Evolutionary conservation across 2,113 vertebrate species (phyloP).

Genomic region (Hiodon alosoides): DNA sequence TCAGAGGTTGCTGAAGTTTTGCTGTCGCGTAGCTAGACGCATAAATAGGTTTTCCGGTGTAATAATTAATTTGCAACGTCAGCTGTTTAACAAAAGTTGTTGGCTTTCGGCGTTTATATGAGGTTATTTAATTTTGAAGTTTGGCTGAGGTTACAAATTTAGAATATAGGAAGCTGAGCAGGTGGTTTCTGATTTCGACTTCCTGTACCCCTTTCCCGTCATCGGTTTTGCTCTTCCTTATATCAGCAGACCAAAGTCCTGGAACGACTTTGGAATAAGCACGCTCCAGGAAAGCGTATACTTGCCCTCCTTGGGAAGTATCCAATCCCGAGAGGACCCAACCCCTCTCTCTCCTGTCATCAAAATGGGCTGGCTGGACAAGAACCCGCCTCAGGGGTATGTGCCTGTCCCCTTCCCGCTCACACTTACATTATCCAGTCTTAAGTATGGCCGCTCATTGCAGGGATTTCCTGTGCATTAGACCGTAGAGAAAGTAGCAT

Average conservation of each 20-base stretch:
- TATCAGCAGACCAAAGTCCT: conserved; percentile 36
- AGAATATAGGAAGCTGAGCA: background rate
- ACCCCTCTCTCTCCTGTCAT: conserved; percentile 53
- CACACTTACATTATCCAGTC: background rate
- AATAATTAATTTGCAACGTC: background rate
- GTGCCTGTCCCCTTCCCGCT: background rate
- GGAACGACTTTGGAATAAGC: conserved; percentile 46
- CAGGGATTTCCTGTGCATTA: too few species aligned
- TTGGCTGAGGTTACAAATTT: background rate
- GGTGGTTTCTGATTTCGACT: background rate
- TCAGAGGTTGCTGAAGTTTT: too few species aligned
- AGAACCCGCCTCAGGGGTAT: conserved; percentile 90
- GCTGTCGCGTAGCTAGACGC: too few species aligned
- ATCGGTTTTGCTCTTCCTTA: background rate
- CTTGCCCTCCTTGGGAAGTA: conserved; percentile 37
- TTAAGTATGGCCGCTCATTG: too few species aligned
- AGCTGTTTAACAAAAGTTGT: too few species aligned
- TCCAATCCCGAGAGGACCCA: conserved; percentile 31
- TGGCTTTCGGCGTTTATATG: too few species aligned
- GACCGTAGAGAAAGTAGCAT: too few species aligned
- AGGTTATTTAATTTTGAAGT: background rate
- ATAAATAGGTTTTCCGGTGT: too few species aligned
- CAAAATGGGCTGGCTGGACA: conserved; percentile 86
- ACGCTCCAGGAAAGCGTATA: conserved; percentile 41
- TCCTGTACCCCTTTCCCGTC: background rate